Conservation (phyloP, 2,797 vertebrate species). For the Pantherophis alleghaniensis region DNA sequence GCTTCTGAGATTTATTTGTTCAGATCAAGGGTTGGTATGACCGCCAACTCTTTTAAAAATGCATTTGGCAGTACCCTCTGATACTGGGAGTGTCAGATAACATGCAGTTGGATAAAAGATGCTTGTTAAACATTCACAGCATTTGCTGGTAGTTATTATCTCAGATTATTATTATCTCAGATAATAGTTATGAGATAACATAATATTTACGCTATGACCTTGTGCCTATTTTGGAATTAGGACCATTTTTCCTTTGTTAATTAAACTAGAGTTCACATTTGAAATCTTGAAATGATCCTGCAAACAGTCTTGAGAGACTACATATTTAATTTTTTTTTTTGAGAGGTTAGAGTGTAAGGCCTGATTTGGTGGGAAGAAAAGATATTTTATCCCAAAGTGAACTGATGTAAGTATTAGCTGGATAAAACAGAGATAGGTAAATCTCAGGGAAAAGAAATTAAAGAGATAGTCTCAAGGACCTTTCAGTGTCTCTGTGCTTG, state of each 20-base stretch:
- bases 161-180: not conserved
- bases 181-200: not conserved
- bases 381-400: not conserved
- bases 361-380: no score
- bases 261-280: not conserved
- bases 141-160: not conserved
- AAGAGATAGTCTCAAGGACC: not conserved
- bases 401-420: not conserved
- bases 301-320: no score
- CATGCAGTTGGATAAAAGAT: not conserved
- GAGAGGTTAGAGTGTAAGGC: not conserved
- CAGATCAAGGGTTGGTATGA: not conserved
- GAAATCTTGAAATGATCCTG: not conserved
- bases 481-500: not conserved
- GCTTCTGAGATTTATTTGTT: not conserved
- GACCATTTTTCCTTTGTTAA: not conserved
- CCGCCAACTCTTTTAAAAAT: not conserved
- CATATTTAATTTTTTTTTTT: not conserved
- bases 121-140: not conserved
- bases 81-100: not conserved
- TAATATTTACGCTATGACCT: not conserved
- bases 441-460: not conserved
- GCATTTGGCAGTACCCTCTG: not conserved
- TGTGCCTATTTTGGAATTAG: not conserved
- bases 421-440: not conserved